Evolutionary conservation across 2,113 vertebrate genomes (phyloP), one percentile per base, ranked within the genome.

Genomic region (Rhynchopsitta pachyrhyncha): DNA sequence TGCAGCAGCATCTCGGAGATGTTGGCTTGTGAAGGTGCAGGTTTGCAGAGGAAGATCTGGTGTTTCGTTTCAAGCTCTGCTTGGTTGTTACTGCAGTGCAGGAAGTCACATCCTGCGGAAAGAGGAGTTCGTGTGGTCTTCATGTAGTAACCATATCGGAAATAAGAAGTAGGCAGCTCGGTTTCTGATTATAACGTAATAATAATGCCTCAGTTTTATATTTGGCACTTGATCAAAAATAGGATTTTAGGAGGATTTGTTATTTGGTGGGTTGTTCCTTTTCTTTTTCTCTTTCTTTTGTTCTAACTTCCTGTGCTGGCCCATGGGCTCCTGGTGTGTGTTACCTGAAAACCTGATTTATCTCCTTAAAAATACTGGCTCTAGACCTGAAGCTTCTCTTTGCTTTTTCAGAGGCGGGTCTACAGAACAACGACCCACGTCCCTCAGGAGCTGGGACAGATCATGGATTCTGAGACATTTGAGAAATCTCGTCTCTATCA

Each of bases 401-500:
- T 22, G 6, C 23, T 95, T 74, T 98, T 97, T 95, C 98, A 99
- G 99, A 98, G 99, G 80, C 98, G 97, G 35, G 98, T 99, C 39
- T 99, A 99, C 42, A 98, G 98, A 95, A 98, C 98, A 25, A 99
- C 99, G 37, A 99, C 98, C 41, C 98, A 98, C 37, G 99, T 99
- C 13, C 99, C 99, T 1, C 92, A 96, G 41, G 99, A 99, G 70
- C 95, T 99, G 46, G 99, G 98, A 60, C 99, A 99, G 97, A 99
- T 99, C 88, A 99, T 99, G 98, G 99, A 99, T 91, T 98, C 99
- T 10, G 99, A 99, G 97, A 99, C 99, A 1, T 99, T 99, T 98
- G 99, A 99, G 94, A 99, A 99, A 93, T 99, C 99, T 33, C 99
- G 99, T 52, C 98, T 99, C 28, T 99, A 99, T 97, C 99, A 99